Conservation (phyloP, 1,140 invertebrate species). For the Tribolium madens region DNA sequence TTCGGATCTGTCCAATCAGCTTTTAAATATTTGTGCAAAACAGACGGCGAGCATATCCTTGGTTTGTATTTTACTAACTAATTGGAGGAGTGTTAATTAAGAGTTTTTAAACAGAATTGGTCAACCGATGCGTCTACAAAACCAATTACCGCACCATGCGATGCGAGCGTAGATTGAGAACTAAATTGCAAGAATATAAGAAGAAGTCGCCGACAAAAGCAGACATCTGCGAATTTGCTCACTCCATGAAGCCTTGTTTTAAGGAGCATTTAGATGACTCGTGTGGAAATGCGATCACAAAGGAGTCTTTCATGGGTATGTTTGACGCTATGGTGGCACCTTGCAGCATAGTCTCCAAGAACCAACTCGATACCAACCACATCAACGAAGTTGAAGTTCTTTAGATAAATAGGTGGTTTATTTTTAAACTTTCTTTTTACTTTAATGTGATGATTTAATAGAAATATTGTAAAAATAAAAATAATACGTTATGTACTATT, state of each 20-base stretch:
- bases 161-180: constrained; percentile 11
- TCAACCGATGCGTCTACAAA: constrained; percentile 38
- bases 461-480: background rate
- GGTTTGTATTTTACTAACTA: constrained; percentile 35
- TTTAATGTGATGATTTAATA: background rate
- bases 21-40: constrained; percentile 36
- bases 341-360: background rate
- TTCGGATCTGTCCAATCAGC: constrained; percentile 11
- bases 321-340: constrained; percentile 18
- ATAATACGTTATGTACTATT: background rate
- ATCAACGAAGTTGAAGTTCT: constrained; percentile 1
- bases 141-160: constrained; percentile 11
- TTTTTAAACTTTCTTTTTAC: background rate
- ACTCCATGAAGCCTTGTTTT: constrained; percentile 17
- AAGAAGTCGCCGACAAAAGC: constrained; percentile 1
- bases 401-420: background rate
- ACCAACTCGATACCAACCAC: background rate
- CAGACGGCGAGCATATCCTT: constrained; percentile 47
- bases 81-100: background rate
- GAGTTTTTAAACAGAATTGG: constrained; percentile 42
- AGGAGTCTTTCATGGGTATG: constrained; percentile 16
- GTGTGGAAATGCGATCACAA: constrained; percentile 20
- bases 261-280: constrained; percentile 10
- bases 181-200: constrained; percentile 16
- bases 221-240: constrained; percentile 18